Evolutionary conservation across 2,113 vertebrate species (phyloP), one percentile per base, ranked within the genome.

Genomic region (Hippocampus guttulatus): DNA sequence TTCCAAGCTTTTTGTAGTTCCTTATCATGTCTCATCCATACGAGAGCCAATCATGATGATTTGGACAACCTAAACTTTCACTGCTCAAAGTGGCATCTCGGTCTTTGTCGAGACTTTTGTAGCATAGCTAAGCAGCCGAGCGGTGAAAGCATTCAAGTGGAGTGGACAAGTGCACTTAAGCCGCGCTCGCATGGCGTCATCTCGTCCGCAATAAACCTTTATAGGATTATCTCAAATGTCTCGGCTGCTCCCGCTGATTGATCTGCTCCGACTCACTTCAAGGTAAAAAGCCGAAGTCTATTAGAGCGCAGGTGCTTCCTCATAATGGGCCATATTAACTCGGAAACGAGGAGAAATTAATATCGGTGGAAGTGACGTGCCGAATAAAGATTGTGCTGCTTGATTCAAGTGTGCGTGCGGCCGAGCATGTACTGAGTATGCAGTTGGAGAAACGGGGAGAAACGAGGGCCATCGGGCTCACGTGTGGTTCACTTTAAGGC

Each of bases 151-250:
- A 52, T 20, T 57, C 47, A 63, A 70, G 58, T 33, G 61, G 41
- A 76, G 54, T 51, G 70, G 63, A 75, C 69, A 25, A 54, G 81
- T 87, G 78, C 73, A 77, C 71, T 77, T 67, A 30, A 71, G 80
- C 58, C 40, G 20, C 9, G 49, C 63, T 63, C 25, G 62, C 73
- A 76, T 61, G 64, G 69, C 51, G 74, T 77, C 75, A 73, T 79
- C 65, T 75, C 7, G 15, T 76, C 74, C 68, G 67, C 64, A 30
- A 71, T 72, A 84, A 86, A 84, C 69, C 79, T 82, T 82, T 64
- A 67, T 43, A 72, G 77, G 77, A 80, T 81, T 71, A 82, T 67
- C 70, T 66, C 61, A 68, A 76, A 77, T 69, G 70, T 57, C 68
- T 64, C 67, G 63, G 67, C 78, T 73, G n/a, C 67, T 79, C 41